Evolutionary conservation across 23 tunicate species (phyloP).

Genomic region (Styela plicata): DNA sequence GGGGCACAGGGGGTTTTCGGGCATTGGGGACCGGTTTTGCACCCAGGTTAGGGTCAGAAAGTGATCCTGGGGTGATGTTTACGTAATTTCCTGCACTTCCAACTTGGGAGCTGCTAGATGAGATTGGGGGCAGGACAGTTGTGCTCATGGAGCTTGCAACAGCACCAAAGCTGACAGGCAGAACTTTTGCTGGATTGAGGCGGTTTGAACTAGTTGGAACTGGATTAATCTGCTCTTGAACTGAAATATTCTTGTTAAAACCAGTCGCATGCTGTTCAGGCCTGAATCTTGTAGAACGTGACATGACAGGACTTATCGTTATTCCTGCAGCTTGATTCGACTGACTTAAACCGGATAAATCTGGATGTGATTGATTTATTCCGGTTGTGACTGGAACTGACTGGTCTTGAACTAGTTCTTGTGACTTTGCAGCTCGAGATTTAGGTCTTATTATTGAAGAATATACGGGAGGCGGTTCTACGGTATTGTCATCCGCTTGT

Average conservation of each 20-base stretch:
- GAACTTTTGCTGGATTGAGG: neutral
- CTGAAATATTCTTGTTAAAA: neutral
- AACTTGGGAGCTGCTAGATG: neutral
- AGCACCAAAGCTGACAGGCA: neutral
- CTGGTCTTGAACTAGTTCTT: neutral
- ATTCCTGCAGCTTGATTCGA: neutral
- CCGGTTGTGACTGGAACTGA: neutral
- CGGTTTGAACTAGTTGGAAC: neutral
- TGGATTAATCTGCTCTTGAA: neutral
- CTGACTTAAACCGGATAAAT: no score
- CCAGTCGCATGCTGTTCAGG: neutral
- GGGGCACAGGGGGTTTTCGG: slow-evolving; percentile 14
- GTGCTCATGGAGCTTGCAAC: neutral
- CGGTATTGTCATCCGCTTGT: neutral
- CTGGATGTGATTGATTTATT: no score
- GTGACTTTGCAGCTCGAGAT: neutral
- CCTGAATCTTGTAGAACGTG: neutral
- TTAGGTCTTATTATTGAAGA: neutral
- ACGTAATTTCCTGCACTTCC: neutral
- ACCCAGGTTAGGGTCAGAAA: neutral
- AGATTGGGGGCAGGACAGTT: neutral
- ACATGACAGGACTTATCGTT: neutral
- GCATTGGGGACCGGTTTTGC: neutral
- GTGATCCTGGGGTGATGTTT: neutral
- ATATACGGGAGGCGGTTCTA: neutral